phyloP scores from a whole-genome alignment of 2,888 invertebrate genomes.

The Odontocolon sp. region DNA sequence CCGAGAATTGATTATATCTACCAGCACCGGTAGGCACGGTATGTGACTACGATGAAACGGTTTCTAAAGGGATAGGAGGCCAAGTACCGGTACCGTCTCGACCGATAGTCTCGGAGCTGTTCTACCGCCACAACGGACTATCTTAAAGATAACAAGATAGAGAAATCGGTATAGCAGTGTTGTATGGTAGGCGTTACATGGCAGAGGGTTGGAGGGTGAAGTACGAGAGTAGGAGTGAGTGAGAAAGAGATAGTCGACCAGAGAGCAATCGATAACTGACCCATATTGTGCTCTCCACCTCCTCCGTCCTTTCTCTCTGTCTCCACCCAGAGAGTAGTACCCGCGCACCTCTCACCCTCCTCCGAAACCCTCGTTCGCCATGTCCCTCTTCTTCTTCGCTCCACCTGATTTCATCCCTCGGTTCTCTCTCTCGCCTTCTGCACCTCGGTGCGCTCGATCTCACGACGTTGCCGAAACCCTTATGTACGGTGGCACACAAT shows the following conservation, averaged over 20 bases:
- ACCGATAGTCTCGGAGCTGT: not conserved
- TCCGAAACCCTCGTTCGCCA: not conserved
- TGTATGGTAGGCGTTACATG: slow-evolving; percentile 75
- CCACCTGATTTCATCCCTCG: slow-evolving; percentile 53
- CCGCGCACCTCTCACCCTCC: slow-evolving; percentile 9
- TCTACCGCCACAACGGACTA: slow-evolving; percentile 26
- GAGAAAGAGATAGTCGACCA: slow-evolving; percentile 69
- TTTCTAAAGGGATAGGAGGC: too few species aligned
- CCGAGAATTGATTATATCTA: too few species aligned
- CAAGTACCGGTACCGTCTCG: too few species aligned
- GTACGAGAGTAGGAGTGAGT: slow-evolving; percentile 49
- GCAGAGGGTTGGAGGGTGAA: slow-evolving; percentile 65
- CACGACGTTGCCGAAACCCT: slow-evolving; percentile 48
- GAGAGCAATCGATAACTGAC: slow-evolving; percentile 79
- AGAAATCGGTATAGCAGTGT: slow-evolving; percentile 61
- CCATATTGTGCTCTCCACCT: slow-evolving; percentile 73
- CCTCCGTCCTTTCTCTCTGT: slow-evolving; percentile 53
- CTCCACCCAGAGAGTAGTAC: slow-evolving; percentile 38
- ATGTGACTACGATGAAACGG: too few species aligned
- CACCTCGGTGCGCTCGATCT: slow-evolving; percentile 46
- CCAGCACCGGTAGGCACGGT: too few species aligned
- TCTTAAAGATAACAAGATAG: slow-evolving; percentile 78
- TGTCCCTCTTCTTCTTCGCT: slow-evolving; percentile 34
- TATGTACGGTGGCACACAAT: slow-evolving; percentile 35
- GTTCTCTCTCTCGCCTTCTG: slow-evolving; percentile 56